Evolutionary conservation across 2,113 vertebrate species (phyloP).

Genomic region (Heteronetta atricapilla): DNA sequence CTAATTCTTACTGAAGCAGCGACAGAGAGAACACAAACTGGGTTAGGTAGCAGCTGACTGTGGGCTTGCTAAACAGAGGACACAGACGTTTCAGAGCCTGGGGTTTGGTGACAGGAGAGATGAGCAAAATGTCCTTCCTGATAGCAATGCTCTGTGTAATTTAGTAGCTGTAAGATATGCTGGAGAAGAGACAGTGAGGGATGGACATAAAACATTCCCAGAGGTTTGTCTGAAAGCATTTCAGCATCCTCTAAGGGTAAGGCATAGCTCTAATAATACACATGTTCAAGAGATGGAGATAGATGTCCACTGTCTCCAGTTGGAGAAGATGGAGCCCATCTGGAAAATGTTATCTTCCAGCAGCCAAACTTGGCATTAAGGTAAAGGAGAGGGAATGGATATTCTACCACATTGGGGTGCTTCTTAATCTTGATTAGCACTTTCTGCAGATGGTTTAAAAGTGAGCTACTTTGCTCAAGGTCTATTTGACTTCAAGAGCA

Average conservation of each 20-base stretch:
- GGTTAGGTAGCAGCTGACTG: background rate
- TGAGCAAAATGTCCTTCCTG: background rate
- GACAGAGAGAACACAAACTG: background rate
- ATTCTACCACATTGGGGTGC: too few relatives aligned
- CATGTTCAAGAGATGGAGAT: background rate
- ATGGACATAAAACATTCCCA: background rate
- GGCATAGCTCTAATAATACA: background rate
- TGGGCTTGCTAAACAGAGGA: background rate
- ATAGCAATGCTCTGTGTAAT: background rate
- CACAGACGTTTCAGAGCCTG: background rate
- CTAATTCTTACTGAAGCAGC: rapidly evolving
- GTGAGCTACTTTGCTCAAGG: background rate
- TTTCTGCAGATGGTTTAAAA: background rate
- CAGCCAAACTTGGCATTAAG: background rate
- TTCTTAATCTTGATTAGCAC: background rate
- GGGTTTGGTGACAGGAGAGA: background rate
- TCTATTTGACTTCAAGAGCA: background rate
- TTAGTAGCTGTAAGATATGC: background rate
- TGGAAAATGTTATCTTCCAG: background rate
- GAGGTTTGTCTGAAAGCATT: background rate
- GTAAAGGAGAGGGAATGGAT: background rate
- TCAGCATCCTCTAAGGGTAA: background rate
- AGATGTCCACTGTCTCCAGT: background rate
- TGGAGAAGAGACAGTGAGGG: background rate
- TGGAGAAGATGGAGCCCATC: background rate